Percentiles rank a stretch among this genome's conserved stretches.
These are phyloP conservation scores for Eospalax fontanierii DNA, from an alignment of 2,797 vertebrate genomes.

Conservation along the genomic window DNA sequence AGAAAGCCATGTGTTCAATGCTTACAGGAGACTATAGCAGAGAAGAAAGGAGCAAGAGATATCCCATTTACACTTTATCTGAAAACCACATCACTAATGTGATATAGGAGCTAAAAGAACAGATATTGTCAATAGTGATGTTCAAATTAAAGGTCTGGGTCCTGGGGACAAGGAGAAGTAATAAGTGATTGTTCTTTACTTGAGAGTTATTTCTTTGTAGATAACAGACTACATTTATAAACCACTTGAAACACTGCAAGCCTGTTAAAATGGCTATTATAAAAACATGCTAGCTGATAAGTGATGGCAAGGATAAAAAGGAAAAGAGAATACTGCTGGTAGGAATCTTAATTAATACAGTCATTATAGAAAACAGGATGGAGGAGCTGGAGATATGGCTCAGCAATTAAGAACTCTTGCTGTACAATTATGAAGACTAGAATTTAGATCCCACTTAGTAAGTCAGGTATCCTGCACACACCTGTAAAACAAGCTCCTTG, in stretches of 20 bases:
- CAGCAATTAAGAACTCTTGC: neutral
- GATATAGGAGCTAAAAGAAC: neutral
- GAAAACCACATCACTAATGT: neutral
- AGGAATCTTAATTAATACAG: neutral
- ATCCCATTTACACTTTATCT: neutral
- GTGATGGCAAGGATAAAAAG: neutral
- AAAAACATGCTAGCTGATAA: neutral
- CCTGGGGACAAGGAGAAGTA: neutral
- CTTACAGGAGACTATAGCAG: neutral
- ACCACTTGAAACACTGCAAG: neutral
- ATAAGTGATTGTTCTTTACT: neutral
- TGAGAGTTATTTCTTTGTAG: conserved; percentile 22
- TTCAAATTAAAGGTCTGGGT: neutral
- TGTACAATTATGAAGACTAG: neutral
- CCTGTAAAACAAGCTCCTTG: neutral
- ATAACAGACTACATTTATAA: neutral
- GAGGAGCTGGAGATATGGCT: too few relatives aligned
- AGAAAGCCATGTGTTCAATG: neutral
- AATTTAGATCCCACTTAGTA: neutral
- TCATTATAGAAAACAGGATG: neutral
- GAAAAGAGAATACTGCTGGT: neutral
- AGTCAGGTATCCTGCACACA: neutral
- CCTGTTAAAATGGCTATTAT: neutral
- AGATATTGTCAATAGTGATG: neutral
- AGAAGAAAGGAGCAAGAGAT: neutral